A percentile compares a stretch with the other conserved stretches of the same genome.
phyloP scores from a whole-genome alignment of 2,888 invertebrate species.

The Tinea semifulvella region DNA sequence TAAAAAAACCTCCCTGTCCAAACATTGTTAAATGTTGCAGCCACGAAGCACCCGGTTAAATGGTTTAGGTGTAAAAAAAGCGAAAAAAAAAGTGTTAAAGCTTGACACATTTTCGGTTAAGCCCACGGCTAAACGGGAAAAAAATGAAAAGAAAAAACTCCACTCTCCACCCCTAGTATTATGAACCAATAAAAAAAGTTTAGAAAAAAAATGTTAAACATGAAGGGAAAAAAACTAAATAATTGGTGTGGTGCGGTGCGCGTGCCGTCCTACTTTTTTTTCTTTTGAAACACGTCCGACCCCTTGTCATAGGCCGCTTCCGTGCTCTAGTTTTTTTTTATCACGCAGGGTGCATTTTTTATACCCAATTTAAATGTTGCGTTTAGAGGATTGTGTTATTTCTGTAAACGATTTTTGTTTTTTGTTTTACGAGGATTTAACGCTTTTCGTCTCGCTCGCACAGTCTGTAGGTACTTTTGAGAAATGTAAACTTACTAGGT shows the following conservation, averaged over 20 bases:
- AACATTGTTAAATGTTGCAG: slow-evolving; percentile 43
- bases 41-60: slow-evolving; percentile 25
- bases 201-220: slow-evolving; percentile 37
- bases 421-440: too few species aligned
- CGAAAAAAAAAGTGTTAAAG: slow-evolving; percentile 38
- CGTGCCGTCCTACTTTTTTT: slow-evolving; percentile 49
- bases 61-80: slow-evolving; percentile 25
- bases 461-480: too few species aligned
- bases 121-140: slow-evolving; percentile 18
- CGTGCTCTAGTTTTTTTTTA: slow-evolving; percentile 13
- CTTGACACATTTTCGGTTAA: slow-evolving; percentile 39
- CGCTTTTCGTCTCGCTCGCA: too few species aligned
- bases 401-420: too few species aligned
- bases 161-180: slow-evolving; percentile 38
- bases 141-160: slow-evolving; percentile 38
- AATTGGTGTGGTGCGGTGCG: slow-evolving; percentile 46
- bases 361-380: too few species aligned
- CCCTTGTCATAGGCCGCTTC: slow-evolving; percentile 25
- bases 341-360: slow-evolving; percentile 54
- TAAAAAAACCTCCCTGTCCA: slow-evolving; percentile 32
- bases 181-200: slow-evolving; percentile 47
- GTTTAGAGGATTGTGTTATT: too few species aligned
- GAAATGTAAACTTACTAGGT: too few species aligned
- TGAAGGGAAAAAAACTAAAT: slow-evolving; percentile 49
- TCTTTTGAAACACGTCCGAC: slow-evolving; percentile 3